Evolutionary conservation across 2,888 invertebrate species (phyloP), one percentile per base, ranked within the genome.

Genomic region (Sceliomorpha sp.): DNA sequence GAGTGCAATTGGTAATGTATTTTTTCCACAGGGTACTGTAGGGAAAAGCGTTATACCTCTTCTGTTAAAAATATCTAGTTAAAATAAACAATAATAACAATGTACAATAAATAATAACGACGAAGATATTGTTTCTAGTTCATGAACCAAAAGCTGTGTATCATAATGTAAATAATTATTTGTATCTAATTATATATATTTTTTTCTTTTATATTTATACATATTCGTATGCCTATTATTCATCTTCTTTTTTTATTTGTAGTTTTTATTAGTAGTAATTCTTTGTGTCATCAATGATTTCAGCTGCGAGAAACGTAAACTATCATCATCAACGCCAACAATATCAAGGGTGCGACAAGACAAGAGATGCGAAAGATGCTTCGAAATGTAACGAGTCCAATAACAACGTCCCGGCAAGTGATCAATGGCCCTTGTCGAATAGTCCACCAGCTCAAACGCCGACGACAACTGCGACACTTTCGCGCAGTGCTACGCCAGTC

Each of bases 1-100:
- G 86, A 86, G 83, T 77, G 83, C 82, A 82, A 84, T 86, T 74
- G 80, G 70, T 84, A 83, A 85, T 82, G 76, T 75, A n/a, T 48
- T 53, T 58, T 53, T 50, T 40, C 47, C 40, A 40, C 50, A 26
- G 15, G 17, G 31, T 6, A 42, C 20, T 20, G 24, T 10, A 10
- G 7, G 29, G 20, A 32, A n/a, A 39, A 29, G 24, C 17, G 8
- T 6, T 5, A 12, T 13, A n/a, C n/a, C n/a, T n/a, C n/a, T 15
- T 15, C 1, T n/a, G 17, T 37, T n/a, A 5, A n/a, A 37, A n/a
- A n/a, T n/a, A n/a, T n/a, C n/a, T n/a, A n/a, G n/a, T n/a, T n/a
- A n/a, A n/a, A n/a, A n/a, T n/a, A n/a, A n/a, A n/a, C n/a, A n/a
- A n/a, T n/a, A n/a, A n/a, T n/a, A n/a, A n/a, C n/a, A n/a, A n/a